Evolutionary conservation across 92 coral and sea anemone species (phyloP), one percentile per base, ranked within the genome.

Genomic region (Metridium senile): DNA sequence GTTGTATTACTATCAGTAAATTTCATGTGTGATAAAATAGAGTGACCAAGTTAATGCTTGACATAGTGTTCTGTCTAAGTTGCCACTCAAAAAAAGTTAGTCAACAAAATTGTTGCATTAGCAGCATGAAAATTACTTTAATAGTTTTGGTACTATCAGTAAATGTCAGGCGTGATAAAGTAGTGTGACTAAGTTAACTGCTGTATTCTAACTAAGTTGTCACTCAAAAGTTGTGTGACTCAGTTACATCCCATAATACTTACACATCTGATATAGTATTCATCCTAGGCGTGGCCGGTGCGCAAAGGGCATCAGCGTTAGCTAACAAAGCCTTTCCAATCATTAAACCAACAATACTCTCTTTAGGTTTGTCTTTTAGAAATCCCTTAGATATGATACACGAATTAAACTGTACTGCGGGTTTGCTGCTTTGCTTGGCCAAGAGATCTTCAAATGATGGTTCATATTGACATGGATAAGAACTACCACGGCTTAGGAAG

Each of bases 261-360:
- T 90, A 95, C 99, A 95, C 97, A 68, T 93, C 93, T 26, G 94
- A 70, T 46, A 85, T 80, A 71, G 87, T 86, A 54, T 95, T 91
- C 90, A 89, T 90, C 81, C 92, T 89, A 25, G 99, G 97, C 11
- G 97, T 92, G 30, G 94, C 97, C 0, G 99, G 91, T 17, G 99
- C 99, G 77, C 99, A 95, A 65, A 95, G 74, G 17, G 99, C 97
- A 56, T 95, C 99, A 26, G 90, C 96, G 57, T 87, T 89, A 43
- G 97, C 96, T 25, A 95, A 69, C 58, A 95, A 83, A 26, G 99
- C 99, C 66, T 93, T 88, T 62, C 93, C 90, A 31, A 95, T 89
- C 85, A 87, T 76, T 8, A 94, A 84, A 32, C 97, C 93, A 27
- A 93, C 85, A n/a, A 90, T 66, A 43, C 99, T 90, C 71, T 95